Evolutionary conservation across 2,888 invertebrate genomes (phyloP), one percentile per base, ranked within the genome.

Genomic region (Pachycephus smyrnensis): DNA sequence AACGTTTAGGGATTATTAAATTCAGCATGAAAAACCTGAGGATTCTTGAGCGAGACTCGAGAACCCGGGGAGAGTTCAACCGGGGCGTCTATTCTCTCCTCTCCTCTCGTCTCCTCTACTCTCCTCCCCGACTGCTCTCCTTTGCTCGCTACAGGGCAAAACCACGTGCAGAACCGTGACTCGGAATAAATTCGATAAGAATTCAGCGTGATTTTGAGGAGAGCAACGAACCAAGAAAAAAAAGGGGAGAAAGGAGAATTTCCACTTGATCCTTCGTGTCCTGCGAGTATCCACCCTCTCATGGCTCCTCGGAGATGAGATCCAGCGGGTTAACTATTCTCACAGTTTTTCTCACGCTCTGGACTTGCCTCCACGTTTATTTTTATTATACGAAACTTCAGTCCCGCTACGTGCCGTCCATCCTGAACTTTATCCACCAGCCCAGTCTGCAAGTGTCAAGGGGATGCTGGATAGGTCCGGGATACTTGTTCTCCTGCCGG

Each of bases 1-100:
- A 55, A 23, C 83, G 84, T 86, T 86, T 80, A 81, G 80, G 80
- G 84, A 83, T 86, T 85, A 89, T 87, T 88, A 87, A 89, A 87
- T 88, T 86, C 85, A 55, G 55, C 33, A 71, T 71, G 71, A 33
- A 71, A 37, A 74, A 74, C 36, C 71, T 71, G 31, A 71, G 71
- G 31, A 71, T 33, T 71, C 71, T 71, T 33, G 71, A 71, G 71
- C 32, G 71, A 71, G 71, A 71, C 33, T 71, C 71, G 74, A 77
- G 36, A 32, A 73, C 30, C 77, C 37, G 36, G 68, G 30, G 35
- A 68, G 71, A 69, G 32, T 55, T 75, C 32, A 12, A 31, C 69
- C 31, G 35, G 69, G 77, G 68, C 71, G 55, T 23, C 55, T 55
- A 55, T 23, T 55, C 55, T 55, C 55, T 55, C 23, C 23, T 23